Conservation (phyloP, 2,113 vertebrate genomes). For the Lamprologus speciosus region DNA sequence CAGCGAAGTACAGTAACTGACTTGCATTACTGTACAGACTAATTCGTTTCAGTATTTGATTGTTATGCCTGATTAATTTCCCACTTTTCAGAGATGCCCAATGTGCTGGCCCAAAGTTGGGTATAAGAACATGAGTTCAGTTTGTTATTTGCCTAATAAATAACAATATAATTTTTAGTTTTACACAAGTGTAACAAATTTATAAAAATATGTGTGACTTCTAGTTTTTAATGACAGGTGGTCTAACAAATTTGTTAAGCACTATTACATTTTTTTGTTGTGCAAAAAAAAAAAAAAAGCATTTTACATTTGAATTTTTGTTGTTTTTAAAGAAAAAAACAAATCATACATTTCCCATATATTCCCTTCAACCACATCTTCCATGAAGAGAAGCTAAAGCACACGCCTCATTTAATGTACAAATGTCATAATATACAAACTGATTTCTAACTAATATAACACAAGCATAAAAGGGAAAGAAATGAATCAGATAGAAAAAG, state of each 20-base stretch:
- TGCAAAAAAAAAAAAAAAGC: background rate
- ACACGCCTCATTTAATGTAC: background rate
- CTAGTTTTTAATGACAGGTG: background rate
- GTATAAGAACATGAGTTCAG: background rate
- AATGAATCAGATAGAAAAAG: background rate
- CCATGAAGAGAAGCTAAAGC: background rate
- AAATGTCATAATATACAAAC: background rate
- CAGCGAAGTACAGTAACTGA: background rate
- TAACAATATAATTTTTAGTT: rapidly evolving
- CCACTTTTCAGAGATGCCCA: background rate
- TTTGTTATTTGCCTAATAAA: background rate
- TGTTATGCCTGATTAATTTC: background rate
- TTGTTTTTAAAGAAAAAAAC: background rate
- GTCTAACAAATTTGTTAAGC: background rate
- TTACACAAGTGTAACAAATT: background rate
- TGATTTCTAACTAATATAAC: background rate
- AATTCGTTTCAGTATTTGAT: background rate
- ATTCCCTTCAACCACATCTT: background rate
- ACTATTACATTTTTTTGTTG: background rate
- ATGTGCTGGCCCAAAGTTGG: background rate
- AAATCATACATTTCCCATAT: background rate
- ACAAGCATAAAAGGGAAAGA: background rate
- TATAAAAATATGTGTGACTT: background rate
- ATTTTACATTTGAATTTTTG: background rate
- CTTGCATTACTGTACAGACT: background rate